phyloP scores from a whole-genome alignment of 2,797 vertebrate genomes.

The Ptychadena robeensis region DNA sequence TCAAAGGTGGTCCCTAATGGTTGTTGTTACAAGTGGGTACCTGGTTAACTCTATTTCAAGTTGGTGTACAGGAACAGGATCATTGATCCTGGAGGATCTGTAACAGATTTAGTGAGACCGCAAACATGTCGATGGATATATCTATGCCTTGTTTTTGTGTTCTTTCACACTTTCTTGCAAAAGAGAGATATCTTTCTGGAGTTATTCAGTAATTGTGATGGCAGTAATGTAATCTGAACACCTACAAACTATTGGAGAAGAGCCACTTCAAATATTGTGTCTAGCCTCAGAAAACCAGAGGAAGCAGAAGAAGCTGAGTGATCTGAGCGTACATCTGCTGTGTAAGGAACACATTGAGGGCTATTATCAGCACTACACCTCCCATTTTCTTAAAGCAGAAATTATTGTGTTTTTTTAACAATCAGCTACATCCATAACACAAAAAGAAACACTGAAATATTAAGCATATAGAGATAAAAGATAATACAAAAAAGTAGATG shows the following conservation, averaged over 20 bases:
- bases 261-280: conserved; percentile 14
- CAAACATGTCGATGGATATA: no score
- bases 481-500: no score
- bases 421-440: neutral
- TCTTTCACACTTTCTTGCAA: no score
- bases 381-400: conserved; percentile 12
- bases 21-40: no score
- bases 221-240: neutral
- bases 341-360: conserved; percentile 14
- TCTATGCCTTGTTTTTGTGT: no score
- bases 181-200: no score
- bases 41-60: no score
- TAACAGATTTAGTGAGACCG: no score
- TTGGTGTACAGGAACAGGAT: no score
- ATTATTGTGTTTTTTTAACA: neutral
- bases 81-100: no score
- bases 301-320: neutral
- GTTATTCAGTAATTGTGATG: neutral
- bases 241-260: conserved; percentile 32
- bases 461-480: no score
- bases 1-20: no score
- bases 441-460: neutral
- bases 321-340: conserved; percentile 1
- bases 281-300: conserved; percentile 4
- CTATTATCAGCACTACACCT: conserved; percentile 22